phyloP scores from a whole-genome alignment of 2,113 vertebrate species.

The Rhea americana region DNA sequence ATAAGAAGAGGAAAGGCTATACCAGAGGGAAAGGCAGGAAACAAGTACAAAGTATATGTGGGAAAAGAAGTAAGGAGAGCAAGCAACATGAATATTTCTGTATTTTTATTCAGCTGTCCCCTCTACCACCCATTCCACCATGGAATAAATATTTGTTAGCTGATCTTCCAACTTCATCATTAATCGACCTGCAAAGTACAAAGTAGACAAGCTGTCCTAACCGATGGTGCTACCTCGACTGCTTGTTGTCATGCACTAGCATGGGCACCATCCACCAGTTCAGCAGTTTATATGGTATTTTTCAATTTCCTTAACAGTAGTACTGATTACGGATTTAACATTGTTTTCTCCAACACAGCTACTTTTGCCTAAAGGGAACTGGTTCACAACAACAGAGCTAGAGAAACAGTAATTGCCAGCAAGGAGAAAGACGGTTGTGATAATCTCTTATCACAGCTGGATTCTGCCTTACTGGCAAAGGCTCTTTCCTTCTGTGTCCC shows the following conservation, averaged over 20 bases:
- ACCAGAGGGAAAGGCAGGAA: background rate
- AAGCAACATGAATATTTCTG: background rate
- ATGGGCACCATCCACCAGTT: background rate
- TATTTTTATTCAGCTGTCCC: background rate
- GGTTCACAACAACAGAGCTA: background rate
- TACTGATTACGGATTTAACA: background rate
- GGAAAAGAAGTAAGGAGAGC: background rate
- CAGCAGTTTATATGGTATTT: background rate
- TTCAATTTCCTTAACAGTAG: background rate
- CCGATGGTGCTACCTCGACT: accelerated
- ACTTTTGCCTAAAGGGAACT: background rate
- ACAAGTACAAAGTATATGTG: background rate
- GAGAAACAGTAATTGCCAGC: background rate
- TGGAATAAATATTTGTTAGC: accelerated
- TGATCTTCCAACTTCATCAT: background rate
- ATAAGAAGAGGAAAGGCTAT: background rate
- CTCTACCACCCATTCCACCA: background rate
- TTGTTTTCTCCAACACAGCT: background rate
- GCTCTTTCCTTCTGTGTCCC: background rate
- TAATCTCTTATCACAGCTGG: background rate
- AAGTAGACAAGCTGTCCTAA: background rate
- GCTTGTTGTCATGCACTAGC: background rate
- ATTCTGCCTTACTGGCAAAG: background rate
- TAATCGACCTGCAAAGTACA: background rate
- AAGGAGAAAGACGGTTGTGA: background rate